Base-by-base conservation (phyloP, 2,113 vertebrate genomes). In the Pycnonotus jocosus region DNA sequence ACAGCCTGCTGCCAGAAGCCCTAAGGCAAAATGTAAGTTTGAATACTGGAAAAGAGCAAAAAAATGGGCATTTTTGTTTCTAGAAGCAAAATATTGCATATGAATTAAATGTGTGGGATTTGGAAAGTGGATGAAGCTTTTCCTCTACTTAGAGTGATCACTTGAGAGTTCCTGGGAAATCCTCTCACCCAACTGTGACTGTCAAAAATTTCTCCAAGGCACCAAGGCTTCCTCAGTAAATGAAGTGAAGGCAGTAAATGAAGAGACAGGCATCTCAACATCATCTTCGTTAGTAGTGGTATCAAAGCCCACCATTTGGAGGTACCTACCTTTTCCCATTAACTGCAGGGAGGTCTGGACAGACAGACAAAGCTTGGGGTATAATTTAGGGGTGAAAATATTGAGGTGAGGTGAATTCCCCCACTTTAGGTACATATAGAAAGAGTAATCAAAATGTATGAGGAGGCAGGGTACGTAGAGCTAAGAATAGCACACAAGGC, bases 11-110 rank as follows among this genome's bases (percentile, higher is more conserved):
- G 31, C 76, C 79, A 86, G 56, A 86, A 92, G 74, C 87, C 91
- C 70, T 80, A 83, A 93, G 65, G 73, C 86, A 93, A 96, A 96
- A 88, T 76, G 9, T 42, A 83, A 86, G 79, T 90, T 92, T 90
- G 28, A 96, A 74, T 86, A 58, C 31, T 60, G 56, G 13, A 74
- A 91, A 96, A 88, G 16, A 60, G 74, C 11, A 81, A 90, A 47
- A 47, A 73, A 90, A 74, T 69, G 65, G 56, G 14, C 15, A 8
- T 53, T 80, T 90, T 86, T 38, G 28, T 7, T 56, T 68, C 56
- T 77, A 66, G 71, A 79, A 92, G 23, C 33, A 81, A 22, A 51
- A 31, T 48, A 56, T 82, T 92, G 51, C 35, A 18, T 85, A 58
- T 88, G 21, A 85, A 73, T 53, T 82, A 44, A 72, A 53, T 37